phyloP scores from a whole-genome alignment of 2,888 invertebrate species.

The Eurytoma californica region DNA sequence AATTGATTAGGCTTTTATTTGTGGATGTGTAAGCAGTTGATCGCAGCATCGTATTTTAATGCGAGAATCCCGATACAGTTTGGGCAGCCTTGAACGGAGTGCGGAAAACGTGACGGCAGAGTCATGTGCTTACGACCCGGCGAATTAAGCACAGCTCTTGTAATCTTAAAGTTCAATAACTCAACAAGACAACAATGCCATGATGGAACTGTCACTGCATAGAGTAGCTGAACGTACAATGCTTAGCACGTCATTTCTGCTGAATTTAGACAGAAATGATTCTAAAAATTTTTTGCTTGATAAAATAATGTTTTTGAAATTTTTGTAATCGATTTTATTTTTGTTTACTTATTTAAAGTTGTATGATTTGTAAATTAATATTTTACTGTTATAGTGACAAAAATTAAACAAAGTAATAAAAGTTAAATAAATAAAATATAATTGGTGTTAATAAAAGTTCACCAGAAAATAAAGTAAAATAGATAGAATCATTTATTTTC shows the following conservation, averaged over 20 bases:
- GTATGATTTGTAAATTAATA: background rate
- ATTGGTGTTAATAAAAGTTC: background rate
- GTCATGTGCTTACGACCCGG: background rate
- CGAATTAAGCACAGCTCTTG: background rate
- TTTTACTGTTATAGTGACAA: background rate
- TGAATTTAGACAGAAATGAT: background rate
- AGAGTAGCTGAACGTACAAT: too few relatives aligned
- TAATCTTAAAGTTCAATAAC: slow-evolving; percentile 4
- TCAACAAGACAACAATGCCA: background rate
- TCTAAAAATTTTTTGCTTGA: background rate
- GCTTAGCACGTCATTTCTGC: background rate
- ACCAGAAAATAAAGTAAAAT: slow-evolving; percentile 20
- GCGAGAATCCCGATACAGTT: background rate
- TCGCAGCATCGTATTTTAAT: background rate
- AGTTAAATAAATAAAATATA: background rate
- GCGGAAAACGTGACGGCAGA: background rate
- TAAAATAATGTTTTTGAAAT: background rate
- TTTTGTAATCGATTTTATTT: background rate
- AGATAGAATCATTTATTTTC: slow-evolving; percentile 36
- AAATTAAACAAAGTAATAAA: background rate
- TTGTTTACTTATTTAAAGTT: background rate
- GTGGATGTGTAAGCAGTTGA: background rate
- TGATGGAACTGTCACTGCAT: background rate
- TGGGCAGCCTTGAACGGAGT: background rate
- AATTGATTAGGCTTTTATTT: background rate